phyloP scores from a whole-genome alignment of 2,888 invertebrate genomes.

The Galerucella nymphaeae region DNA sequence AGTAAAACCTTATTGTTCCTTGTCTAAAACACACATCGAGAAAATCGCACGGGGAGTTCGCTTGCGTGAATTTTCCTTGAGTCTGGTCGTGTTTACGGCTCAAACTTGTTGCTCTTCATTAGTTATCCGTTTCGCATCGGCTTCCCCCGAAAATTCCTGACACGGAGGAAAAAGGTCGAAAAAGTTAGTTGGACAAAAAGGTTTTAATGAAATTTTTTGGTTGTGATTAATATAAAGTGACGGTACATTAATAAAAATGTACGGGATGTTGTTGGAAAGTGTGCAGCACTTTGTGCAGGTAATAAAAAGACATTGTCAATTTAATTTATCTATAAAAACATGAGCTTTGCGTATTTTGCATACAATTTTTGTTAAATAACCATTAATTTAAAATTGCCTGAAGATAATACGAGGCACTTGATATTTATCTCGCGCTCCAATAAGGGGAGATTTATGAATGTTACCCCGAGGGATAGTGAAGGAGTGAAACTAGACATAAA shows the following conservation, averaged over 20 bases:
- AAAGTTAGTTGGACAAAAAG: not conserved
- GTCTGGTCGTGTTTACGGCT: not conserved
- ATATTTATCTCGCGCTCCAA: too few relatives aligned
- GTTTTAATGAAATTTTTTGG: slow-evolving; percentile 7
- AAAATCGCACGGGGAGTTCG: not conserved
- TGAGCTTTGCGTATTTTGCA: too few relatives aligned
- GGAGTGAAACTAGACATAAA: too few relatives aligned
- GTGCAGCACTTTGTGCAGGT: slow-evolving; percentile 73
- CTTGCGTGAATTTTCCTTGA: slow-evolving; percentile 17
- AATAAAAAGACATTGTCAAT: slow-evolving; percentile 29
- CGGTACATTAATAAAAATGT: slow-evolving; percentile 64
- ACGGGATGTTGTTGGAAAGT: slow-evolving; percentile 74
- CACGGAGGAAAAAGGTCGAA: not conserved
- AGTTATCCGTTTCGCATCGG: not conserved
- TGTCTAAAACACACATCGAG: not conserved
- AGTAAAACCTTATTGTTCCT: slow-evolving; percentile 4
- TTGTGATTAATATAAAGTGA: slow-evolving; percentile 5
- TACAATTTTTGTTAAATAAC: too few relatives aligned
- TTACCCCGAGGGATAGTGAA: too few relatives aligned
- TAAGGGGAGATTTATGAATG: too few relatives aligned
- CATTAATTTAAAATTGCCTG: too few relatives aligned
- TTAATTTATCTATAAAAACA: not conserved
- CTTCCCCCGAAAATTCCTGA: not conserved
- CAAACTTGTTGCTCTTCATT: slow-evolving; percentile 13
- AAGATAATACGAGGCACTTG: too few relatives aligned